Percentiles rank a stretch among this genome's conserved stretches.
phyloP scores from a whole-genome alignment of 2,888 invertebrate species.

The Physocephala rufipes region DNA sequence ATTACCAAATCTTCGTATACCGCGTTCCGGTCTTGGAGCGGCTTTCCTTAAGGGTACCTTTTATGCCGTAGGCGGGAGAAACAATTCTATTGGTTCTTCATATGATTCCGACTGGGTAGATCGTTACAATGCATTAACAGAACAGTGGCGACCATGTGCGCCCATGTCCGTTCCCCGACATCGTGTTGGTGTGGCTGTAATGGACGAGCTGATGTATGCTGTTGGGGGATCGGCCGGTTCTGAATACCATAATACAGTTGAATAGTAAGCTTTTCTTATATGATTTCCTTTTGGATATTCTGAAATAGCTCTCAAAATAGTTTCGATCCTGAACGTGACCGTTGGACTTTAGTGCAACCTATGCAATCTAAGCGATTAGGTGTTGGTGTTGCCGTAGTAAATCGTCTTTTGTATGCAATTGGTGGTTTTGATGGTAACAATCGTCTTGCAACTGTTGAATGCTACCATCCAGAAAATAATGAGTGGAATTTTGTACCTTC shows the following conservation, averaged over 20 bases:
- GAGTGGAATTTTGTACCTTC: constrained; percentile 84
- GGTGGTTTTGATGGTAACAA: constrained; percentile 89
- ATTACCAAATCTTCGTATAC: constrained; percentile 83
- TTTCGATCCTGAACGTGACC: constrained; percentile 86
- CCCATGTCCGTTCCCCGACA: constrained; percentile 90
- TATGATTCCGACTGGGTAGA: constrained; percentile 87
- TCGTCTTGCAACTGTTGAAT: constrained; percentile 82
- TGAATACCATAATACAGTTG: constrained; percentile 87
- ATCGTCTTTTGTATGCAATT: constrained; percentile 82
- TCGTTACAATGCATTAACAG: constrained; percentile 82
- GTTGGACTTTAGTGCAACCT: constrained; percentile 79
- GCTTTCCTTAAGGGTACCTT: constrained; percentile 88
- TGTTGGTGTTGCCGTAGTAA: constrained; percentile 80
- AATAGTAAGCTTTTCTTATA: constrained; percentile 72
- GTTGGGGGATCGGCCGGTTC: constrained; percentile 90
- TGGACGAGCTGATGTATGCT: constrained; percentile 90
- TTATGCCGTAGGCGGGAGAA: constrained; percentile 92
- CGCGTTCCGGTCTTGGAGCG: constrained; percentile 87
- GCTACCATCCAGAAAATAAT: constrained; percentile 93
- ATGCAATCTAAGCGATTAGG: constrained; percentile 84
- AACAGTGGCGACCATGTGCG: constrained; percentile 86
- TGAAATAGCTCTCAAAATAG: constrained; percentile 64
- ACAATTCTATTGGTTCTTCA: constrained; percentile 88
- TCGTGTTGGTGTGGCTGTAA: constrained; percentile 90
- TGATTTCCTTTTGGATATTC: background rate